Percentiles rank a stretch among this genome's conserved stretches.
Conservation (phyloP, 2,113 vertebrate species). For the Piprites chloris region DNA sequence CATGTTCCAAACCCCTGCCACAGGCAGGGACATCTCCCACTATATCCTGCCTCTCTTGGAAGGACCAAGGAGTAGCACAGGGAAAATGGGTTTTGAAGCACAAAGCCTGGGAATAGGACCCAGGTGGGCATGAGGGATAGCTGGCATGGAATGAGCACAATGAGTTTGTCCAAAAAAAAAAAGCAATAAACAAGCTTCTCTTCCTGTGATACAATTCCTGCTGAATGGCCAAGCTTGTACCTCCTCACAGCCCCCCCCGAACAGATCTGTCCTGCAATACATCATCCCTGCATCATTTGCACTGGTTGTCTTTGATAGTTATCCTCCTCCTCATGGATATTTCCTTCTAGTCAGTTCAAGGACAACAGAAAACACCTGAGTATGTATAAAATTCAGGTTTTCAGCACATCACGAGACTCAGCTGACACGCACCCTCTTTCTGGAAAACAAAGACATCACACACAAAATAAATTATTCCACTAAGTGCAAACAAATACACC, state of each 20-base stretch:
- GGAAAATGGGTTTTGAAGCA: neutral
- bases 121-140: neutral
- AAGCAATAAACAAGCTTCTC: neutral
- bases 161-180: neutral
- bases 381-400: neutral
- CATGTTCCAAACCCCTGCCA: neutral
- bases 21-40: neutral
- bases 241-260: neutral
- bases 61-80: neutral
- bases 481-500: neutral
- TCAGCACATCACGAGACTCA: neutral
- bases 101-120: neutral
- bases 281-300: neutral
- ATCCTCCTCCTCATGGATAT: neutral
- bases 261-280: neutral
- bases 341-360: neutral
- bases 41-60: neutral
- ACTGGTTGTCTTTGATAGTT: neutral
- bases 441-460: neutral
- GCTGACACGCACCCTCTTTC: neutral
- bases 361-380: neutral
- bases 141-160: neutral
- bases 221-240: neutral
- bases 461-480: neutral
- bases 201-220: neutral